Conservation (phyloP, 2,797 vertebrate genomes). For the Rhinophrynus dorsalis region DNA sequence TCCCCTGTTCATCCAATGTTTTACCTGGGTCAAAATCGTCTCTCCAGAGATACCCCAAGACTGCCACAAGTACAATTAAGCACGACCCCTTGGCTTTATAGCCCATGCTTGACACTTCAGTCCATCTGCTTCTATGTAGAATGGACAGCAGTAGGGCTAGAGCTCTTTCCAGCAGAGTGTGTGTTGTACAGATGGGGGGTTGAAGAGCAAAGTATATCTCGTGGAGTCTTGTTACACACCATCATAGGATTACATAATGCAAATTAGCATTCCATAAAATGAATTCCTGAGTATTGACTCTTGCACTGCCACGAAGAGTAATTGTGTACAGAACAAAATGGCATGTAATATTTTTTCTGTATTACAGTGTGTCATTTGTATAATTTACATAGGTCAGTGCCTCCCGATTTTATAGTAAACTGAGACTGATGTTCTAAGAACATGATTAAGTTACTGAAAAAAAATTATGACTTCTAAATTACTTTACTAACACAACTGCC, state of each 20-base stretch:
- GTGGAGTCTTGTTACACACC: background rate
- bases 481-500: too few relatives aligned
- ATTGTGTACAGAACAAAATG: too few relatives aligned
- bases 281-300: background rate
- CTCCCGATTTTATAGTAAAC: too few relatives aligned
- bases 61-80: constrained; percentile 41
- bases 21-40: constrained; percentile 66
- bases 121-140: background rate
- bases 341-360: too few relatives aligned
- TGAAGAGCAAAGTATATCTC: background rate
- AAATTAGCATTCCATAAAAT: background rate
- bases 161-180: background rate
- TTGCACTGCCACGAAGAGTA: background rate
- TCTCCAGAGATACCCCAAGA: constrained; percentile 57
- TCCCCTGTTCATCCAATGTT: too few relatives aligned
- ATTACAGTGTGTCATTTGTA: too few relatives aligned
- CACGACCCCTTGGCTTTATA: constrained; percentile 21
- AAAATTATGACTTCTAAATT: too few relatives aligned
- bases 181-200: background rate
- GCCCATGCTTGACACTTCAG: constrained; percentile 2
- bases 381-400: too few relatives aligned
- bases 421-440: too few relatives aligned
- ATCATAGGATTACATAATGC: background rate
- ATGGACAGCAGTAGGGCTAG: too few relatives aligned
- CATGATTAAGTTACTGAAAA: too few relatives aligned